Evolutionary conservation across 2,888 invertebrate species (phyloP).

Genomic region (Brachyptera putata): DNA sequence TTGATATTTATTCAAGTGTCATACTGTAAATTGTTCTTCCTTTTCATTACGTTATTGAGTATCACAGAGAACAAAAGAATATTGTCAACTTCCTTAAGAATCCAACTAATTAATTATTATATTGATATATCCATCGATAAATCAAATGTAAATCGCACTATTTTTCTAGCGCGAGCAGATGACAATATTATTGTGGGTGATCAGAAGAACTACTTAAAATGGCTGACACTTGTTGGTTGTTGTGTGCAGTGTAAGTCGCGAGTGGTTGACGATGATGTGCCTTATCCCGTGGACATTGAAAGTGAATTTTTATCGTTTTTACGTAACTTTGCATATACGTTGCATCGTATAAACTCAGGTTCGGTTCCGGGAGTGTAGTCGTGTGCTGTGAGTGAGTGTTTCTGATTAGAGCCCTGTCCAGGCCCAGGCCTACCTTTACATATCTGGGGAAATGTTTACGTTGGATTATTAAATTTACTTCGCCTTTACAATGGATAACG

Average conservation of each 20-base stretch:
- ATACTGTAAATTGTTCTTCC: neutral
- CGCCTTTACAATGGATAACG: conserved; percentile 36
- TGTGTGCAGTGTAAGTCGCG: conserved; percentile 35
- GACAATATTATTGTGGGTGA: conserved; percentile 28
- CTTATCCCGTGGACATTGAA: conserved; percentile 22
- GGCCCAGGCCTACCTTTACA: neutral
- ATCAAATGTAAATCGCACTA: too few relatives aligned
- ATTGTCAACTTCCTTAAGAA: too few relatives aligned
- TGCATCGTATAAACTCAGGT: conserved; percentile 4
- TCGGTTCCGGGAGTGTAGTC: neutral
- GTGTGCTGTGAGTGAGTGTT: neutral
- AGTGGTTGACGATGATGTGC: conserved; percentile 31
- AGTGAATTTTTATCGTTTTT: conserved; percentile 8
- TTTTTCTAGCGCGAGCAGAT: too few relatives aligned
- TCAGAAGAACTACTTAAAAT: conserved; percentile 40
- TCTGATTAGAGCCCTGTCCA: too few relatives aligned
- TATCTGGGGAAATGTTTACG: conserved; percentile 32
- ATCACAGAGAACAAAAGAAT: too few relatives aligned
- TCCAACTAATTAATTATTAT: too few relatives aligned
- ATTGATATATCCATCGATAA: too few relatives aligned
- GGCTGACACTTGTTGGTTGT: conserved; percentile 50
- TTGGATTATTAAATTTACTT: conserved; percentile 26
- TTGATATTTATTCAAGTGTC: neutral
- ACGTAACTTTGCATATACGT: neutral
- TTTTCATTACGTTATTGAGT: too few relatives aligned